Conservation (phyloP, 2,113 vertebrate genomes). For the Rhombomys opimus region DNA sequence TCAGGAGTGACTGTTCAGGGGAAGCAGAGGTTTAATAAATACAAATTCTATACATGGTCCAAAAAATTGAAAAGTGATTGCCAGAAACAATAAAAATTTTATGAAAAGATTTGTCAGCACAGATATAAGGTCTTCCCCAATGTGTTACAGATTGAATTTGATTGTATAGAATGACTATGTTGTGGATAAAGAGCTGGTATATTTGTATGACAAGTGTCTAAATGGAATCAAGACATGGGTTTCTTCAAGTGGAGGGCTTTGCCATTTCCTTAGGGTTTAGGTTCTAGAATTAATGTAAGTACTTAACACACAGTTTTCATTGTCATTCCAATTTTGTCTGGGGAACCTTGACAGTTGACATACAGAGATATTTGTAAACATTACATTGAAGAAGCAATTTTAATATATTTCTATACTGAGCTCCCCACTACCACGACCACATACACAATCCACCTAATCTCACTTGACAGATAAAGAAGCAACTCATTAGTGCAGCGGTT, state of each 20-base stretch:
- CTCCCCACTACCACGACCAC: background rate
- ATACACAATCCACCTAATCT: background rate
- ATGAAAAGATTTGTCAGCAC: background rate
- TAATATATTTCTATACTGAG: background rate
- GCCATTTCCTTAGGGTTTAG: background rate
- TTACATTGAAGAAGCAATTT: conserved; percentile 23
- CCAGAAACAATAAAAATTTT: background rate
- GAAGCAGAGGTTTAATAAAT: conserved; percentile 33
- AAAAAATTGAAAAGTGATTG: background rate
- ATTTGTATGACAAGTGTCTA: background rate
- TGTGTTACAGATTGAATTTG: background rate
- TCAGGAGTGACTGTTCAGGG: background rate
- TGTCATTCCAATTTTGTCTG: background rate
- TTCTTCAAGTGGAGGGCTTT: background rate
- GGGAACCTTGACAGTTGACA: background rate
- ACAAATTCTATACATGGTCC: background rate
- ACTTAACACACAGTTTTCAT: background rate
- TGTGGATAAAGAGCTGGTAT: background rate
- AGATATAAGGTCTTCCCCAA: background rate
- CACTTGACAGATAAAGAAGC: conserved; percentile 20
- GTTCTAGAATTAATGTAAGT: background rate
- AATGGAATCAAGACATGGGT: background rate
- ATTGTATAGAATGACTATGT: background rate
- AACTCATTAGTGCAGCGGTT: conserved; percentile 50
- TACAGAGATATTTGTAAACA: background rate